Base-by-base conservation (phyloP, 2,888 invertebrate genomes). In the Xestoiulus laeticollis region DNA sequence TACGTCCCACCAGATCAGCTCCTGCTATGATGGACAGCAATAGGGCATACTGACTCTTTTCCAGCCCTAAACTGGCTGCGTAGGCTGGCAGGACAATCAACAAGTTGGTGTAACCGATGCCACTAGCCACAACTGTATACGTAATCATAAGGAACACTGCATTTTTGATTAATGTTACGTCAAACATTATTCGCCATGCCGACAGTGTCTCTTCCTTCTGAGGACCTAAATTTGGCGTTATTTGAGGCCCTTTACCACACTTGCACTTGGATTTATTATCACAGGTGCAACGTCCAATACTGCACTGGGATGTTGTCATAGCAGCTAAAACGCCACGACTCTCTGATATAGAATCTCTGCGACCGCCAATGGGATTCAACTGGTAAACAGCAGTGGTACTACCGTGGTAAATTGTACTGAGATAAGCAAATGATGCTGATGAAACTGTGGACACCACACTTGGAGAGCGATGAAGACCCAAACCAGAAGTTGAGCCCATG, bases 51-150 rank as follows among this genome's bases (percentile, higher is more conserved):
- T 94, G 92, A 0, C 94, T 93, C 90, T 96, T 96, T 91, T 95
- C 94, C 90, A 95, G 96, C 0, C 94, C 94, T 86, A 96, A 92
- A 38, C 94, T 93, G 8, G 94, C 92, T 0, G 96, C 96, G 91
- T 96, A 96, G 0, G 95, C 94, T 6, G 97, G 96, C 30, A 97
- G 93, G 26, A 96, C 91, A 86, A 97, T 96, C 1, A 96, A 95
- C 90, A 97, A 96, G 91, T 97, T 97, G 0, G 96, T 96, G 90
- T 96, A 96, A 89, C 96, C 96, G 86, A 97, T 96, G 0, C 96
- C 97, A 89, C 95, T 96, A 0, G 96, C 96, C 84, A 96, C 96
- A 90, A 96, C 96, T 0, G 96, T 96, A 90, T 96, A 95, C 30
- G 97, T 91, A 88, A 97, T 96, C 0, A 97, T 95, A 88, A 97